Conservation (phyloP, 1,140 invertebrate genomes). For the Agraylea sexmaculata region DNA sequence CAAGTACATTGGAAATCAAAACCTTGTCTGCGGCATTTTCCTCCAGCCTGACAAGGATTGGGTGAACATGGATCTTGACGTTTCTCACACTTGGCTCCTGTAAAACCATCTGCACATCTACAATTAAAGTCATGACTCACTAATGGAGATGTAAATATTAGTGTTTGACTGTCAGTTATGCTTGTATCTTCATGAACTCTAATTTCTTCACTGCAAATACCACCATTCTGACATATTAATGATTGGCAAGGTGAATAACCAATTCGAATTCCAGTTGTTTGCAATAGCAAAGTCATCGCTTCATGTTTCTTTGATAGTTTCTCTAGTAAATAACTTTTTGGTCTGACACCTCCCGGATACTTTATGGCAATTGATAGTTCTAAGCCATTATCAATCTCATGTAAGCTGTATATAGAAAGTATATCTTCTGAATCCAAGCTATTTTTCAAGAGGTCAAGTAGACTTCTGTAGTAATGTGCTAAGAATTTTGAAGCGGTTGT, state of each 20-base stretch:
- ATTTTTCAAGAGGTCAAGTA: constrained; percentile 57
- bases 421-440: constrained; percentile 50
- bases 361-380: constrained; percentile 59
- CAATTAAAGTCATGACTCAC: constrained; percentile 68
- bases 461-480: constrained; percentile 55
- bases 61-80: constrained; percentile 83
- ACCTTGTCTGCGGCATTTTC: constrained; percentile 68
- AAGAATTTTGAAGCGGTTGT: constrained; percentile 64
- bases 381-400: constrained; percentile 49
- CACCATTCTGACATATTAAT: constrained; percentile 61
- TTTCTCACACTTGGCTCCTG: constrained; percentile 65
- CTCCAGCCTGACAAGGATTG: constrained; percentile 73
- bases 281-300: constrained; percentile 49
- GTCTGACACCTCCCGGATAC: constrained; percentile 42
- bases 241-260: constrained; percentile 62
- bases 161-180: constrained; percentile 61
- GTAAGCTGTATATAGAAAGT: constrained; percentile 60
- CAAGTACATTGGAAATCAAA: constrained; percentile 76
- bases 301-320: constrained; percentile 50
- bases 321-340: constrained; percentile 48
- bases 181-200: constrained; percentile 53
- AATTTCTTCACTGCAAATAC: constrained; percentile 61
- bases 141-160: constrained; percentile 71
- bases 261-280: constrained; percentile 41
- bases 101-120: constrained; percentile 66